Evolutionary conservation across 2,797 vertebrate genomes (phyloP).

Genomic region (Hapalemur alaotrensis): DNA sequence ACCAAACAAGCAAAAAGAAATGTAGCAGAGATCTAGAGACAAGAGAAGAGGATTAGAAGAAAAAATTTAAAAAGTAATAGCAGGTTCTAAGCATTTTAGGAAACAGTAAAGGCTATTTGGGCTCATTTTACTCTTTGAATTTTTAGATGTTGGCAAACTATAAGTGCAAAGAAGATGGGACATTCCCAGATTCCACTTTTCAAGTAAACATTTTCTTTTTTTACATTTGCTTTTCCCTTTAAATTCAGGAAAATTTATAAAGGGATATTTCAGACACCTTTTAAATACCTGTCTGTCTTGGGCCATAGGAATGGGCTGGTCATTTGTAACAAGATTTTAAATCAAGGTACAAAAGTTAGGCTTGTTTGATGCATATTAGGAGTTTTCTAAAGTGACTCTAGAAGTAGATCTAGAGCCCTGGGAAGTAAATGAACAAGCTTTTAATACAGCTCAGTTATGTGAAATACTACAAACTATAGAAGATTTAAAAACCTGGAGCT

Average conservation of each 20-base stretch:
- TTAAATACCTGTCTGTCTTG: background rate
- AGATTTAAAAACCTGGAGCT: constrained; percentile 79
- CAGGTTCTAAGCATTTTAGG: background rate
- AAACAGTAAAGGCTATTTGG: background rate
- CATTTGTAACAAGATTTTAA: background rate
- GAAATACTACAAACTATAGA: constrained; percentile 76
- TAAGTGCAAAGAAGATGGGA: background rate
- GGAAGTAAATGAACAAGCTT: constrained; percentile 54
- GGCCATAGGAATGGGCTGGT: background rate
- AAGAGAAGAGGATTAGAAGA: background rate
- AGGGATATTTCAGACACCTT: background rate
- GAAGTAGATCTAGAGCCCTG: background rate
- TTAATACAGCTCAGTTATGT: constrained; percentile 74
- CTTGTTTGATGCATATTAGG: background rate
- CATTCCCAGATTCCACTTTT: background rate
- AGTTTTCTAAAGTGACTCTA: background rate
- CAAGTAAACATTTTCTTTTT: background rate
- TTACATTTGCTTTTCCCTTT: background rate
- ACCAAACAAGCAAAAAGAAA: background rate
- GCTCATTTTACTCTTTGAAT: background rate
- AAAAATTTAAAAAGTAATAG: background rate
- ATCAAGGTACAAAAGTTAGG: background rate
- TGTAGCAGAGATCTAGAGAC: background rate
- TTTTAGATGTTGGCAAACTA: background rate
- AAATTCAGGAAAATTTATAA: background rate